A percentile compares a stretch with the other conserved stretches of the same genome.
phyloP scores from a whole-genome alignment of 2,888 invertebrate genomes.

The Brachyopa scutellaris region DNA sequence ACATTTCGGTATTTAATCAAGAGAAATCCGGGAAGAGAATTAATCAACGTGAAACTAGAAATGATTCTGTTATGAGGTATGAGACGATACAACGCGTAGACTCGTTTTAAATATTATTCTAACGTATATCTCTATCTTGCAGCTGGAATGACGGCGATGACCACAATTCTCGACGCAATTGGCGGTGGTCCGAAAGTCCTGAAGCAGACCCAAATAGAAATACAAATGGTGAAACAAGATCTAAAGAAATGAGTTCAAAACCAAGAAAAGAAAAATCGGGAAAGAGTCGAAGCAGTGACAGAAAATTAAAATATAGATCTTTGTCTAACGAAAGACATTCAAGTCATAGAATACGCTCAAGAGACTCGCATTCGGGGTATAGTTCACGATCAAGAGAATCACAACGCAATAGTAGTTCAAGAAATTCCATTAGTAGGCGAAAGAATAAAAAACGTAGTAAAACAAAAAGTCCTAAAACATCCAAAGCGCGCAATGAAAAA shows the following conservation, averaged over 20 bases:
- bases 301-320: neutral
- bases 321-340: neutral
- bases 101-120: too few species aligned
- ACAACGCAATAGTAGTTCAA: neutral
- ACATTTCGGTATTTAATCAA: conserved; percentile 34
- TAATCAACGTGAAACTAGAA: conserved; percentile 6
- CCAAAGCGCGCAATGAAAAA: neutral
- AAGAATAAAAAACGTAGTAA: neutral
- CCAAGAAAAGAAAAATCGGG: neutral
- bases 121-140: conserved; percentile 38
- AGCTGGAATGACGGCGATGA: conserved; percentile 78
- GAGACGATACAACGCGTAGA: too few species aligned
- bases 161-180: conserved; percentile 80
- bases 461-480: neutral
- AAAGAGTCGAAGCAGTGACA: neutral
- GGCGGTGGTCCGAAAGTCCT: conserved; percentile 92
- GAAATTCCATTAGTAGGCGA: neutral
- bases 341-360: too few species aligned
- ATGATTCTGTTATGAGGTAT: conserved; percentile 28
- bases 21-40: neutral
- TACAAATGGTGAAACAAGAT: neutral
- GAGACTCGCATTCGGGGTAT: too few species aligned
- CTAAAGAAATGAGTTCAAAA: neutral
- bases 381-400: neutral
- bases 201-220: conserved; percentile 79